Percentiles rank a stretch among this genome's conserved stretches.
Conservation (phyloP, 1,140 invertebrate genomes). For the Drosophila hydei region DNA sequence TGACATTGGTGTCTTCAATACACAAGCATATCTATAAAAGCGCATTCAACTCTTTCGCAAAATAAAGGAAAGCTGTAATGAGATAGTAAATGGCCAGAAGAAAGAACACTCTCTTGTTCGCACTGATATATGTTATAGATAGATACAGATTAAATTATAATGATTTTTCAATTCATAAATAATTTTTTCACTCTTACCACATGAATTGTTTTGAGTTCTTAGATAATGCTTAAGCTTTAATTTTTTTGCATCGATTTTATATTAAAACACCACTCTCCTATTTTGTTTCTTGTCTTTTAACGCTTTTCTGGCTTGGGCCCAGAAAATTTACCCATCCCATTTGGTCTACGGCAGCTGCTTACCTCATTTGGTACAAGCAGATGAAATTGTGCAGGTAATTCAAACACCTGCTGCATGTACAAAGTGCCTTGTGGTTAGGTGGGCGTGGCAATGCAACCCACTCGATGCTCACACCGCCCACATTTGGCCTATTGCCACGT, state of each 20-base stretch:
- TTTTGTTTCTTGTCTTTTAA: not conserved
- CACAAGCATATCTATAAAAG: slow-evolving; percentile 25
- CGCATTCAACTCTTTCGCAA: slow-evolving; percentile 41
- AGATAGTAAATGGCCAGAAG: not conserved
- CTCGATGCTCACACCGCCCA: not conserved
- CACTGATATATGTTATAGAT: too few species aligned
- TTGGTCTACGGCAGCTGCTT: not conserved
- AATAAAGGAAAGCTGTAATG: slow-evolving; percentile 6
- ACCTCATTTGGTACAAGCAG: not conserved
- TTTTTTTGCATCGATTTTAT: not conserved
- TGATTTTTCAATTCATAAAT: not conserved
- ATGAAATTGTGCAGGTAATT: slow-evolving; percentile 40
- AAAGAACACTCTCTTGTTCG: too few species aligned
- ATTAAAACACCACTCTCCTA: not conserved
- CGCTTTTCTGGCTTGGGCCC: slow-evolving; percentile 32
- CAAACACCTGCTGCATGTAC: slow-evolving; percentile 45
- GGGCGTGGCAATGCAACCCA: slow-evolving; percentile 9
- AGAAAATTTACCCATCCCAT: slow-evolving; percentile 14
- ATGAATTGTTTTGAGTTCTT: not conserved
- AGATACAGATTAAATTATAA: too few species aligned
- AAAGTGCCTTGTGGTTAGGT: slow-evolving; percentile 15
- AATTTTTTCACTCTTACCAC: too few species aligned
- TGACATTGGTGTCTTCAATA: slow-evolving; percentile 25
- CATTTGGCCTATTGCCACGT: slow-evolving; percentile 8
- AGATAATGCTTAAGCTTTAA: not conserved